Base-by-base conservation (phyloP, 1,140 invertebrate genomes). In the Harpegnathos saltator region DNA sequence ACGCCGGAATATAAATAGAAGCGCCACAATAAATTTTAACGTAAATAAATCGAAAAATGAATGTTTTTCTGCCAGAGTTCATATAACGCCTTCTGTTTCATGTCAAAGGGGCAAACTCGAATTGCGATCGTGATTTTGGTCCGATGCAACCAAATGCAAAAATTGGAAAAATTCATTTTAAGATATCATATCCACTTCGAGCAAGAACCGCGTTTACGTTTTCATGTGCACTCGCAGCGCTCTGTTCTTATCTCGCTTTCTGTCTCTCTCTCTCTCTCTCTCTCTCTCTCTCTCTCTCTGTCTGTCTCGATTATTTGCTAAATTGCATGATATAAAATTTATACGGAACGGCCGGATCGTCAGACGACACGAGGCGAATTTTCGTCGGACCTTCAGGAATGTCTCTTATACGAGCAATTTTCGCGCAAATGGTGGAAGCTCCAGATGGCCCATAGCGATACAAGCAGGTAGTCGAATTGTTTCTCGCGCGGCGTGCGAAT, bases 381-480 rank as follows among this genome's bases (percentile, higher is more conserved):
- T 75, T 78, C 22, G 73, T 71, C 24, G 44, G 24, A 33, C 22
- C 24, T 65, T 52, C 19, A 52, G 33, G 44, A 65, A 71, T 56
- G 65, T 52, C 56, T 66, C 73, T 68, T 26, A 33, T 44, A 58
- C 54, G 17, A 69, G 15, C 54, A 78, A 78, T 87, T 87, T 29
- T 83, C 62, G 19, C 62, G 56, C 17, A 66, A 22, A 74, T 33
- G 14, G 58, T 52, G 29, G 56, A 54, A 80, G 65, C 71, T 61
- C 61, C 54, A 80, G 68, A 73, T 74, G 68, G 74, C 38, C 61
- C 48, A 52, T 19, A 24, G 44, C 24, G 62, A 86, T 84, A 84
- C 50, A 59, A 50, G 5, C n/a, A 59, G 50, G n/a, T 26, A 56
- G 44, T 9, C 44, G 38, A 82, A 78, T 85, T 86, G 85, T 87